These are phyloP conservation scores for Pseudomyrmex cubaensis DNA, from an alignment of 1,140 invertebrate species.

Conservation along the genomic window DNA sequence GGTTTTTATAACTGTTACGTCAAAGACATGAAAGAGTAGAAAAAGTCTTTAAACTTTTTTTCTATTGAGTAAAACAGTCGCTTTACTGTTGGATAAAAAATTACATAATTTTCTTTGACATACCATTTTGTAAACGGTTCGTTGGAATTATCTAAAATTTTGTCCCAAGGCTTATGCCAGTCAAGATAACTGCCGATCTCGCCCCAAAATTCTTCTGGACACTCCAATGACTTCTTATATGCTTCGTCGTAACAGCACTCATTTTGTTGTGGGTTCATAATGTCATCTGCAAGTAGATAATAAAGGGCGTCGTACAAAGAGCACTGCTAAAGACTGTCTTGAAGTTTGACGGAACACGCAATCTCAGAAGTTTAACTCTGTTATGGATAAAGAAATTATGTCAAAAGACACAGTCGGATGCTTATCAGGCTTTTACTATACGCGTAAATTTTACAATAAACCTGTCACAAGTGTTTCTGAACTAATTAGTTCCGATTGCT, in stretches of 20 bases:
- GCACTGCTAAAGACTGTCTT: neutral
- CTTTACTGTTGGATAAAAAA: neutral
- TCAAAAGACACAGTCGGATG: no score
- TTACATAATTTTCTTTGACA: neutral
- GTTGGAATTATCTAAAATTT: conserved; percentile 93
- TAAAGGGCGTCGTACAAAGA: neutral
- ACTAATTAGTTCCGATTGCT: no score
- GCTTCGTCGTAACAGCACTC: conserved; percentile 88
- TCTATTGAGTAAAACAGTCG: no score
- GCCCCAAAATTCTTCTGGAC: conserved; percentile 95
- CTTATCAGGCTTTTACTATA: no score
- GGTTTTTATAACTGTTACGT: no score
- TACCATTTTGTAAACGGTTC: conserved; percentile 96
- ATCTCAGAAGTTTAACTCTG: neutral
- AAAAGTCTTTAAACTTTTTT: no score
- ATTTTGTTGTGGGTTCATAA: conserved; percentile 75
- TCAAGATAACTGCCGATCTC: conserved; percentile 90
- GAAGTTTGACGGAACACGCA: neutral
- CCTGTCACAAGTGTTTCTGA: no score
- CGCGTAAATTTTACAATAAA: no score
- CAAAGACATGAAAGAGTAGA: no score
- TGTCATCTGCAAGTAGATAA: conserved; percentile 75
- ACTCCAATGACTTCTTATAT: conserved; percentile 89
- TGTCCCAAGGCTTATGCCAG: conserved; percentile 94
- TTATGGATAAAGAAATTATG: neutral